A percentile compares a stretch with the other conserved stretches of the same genome.
phyloP scores from a whole-genome alignment of 2,113 vertebrate genomes.

The Coryphaenoides rupestris region DNA sequence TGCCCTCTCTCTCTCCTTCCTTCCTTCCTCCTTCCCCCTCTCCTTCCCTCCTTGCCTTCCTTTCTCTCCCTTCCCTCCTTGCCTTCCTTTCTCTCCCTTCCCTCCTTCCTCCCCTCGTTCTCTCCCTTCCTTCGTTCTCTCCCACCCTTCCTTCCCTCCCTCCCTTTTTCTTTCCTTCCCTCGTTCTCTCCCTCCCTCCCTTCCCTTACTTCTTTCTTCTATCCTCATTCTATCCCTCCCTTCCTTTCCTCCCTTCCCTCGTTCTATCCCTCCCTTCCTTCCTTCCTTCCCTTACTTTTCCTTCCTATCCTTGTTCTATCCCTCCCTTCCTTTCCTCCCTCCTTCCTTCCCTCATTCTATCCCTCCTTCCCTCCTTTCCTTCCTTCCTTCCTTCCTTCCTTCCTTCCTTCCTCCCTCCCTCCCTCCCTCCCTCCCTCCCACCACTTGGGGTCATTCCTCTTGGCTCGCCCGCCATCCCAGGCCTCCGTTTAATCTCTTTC shows the following conservation, averaged over 20 bases:
- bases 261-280: neutral
- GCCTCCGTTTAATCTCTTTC: neutral
- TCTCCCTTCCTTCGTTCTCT: neutral
- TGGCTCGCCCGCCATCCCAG: too few relatives aligned
- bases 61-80: neutral
- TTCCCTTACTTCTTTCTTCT: neutral
- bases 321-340: neutral
- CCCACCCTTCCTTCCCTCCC: neutral
- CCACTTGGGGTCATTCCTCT: too few relatives aligned
- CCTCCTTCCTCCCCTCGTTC: neutral
- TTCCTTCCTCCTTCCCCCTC: neutral
- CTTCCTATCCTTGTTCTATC: neutral
- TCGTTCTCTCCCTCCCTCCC: neutral
- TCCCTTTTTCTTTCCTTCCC: neutral
- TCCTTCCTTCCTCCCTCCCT: neutral
- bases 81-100: too few relatives aligned
- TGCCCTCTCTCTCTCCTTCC: neutral
- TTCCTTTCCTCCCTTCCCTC: neutral
- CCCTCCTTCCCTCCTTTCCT: conserved; percentile 1
- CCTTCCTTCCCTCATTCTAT: neutral
- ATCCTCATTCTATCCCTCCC: neutral
- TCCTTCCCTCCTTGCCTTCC: neutral
- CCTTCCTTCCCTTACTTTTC: too few relatives aligned
- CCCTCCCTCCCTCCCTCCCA: too few relatives aligned
- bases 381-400: neutral